Base-by-base conservation (phyloP, 1,140 invertebrate species). In the Drosophila elegans region DNA sequence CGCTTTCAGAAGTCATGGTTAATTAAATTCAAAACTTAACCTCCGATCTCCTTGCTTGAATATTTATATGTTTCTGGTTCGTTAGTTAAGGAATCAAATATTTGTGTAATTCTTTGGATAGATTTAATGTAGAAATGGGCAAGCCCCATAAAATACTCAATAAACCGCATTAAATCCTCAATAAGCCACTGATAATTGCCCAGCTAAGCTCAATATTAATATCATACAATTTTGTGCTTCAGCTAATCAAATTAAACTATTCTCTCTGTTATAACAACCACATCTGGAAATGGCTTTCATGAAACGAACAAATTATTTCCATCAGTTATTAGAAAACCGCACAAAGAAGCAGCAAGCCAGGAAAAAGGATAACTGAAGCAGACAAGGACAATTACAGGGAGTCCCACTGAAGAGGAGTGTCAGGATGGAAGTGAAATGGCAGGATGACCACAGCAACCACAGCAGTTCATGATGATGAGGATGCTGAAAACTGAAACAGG, bases 391-490 rank as follows among this genome's bases (percentile, higher is more conserved):
- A 66, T 49, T 66, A 49, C 27, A 39, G 7, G 10, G 55, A 38
- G 34, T 11, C 36, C 48, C n/a, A n/a, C 27, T n/a, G 21, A 9
- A 44, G 44, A 16, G 16, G n/a, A 63, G 60, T 25, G n/a, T 36
- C 48, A 42, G 13, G 16, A 3, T 29, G n/a, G 42, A 3, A 64
- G 39, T 25, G 34, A 42, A 49, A 3, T 38, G 66, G 32, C 16
- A 60, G 44, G 6, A 29, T n/a, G 36, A 69, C 67, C 51, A 38
- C 44, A 71, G 36, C n/a, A 69, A 29, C 67, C 67, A 21, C 67
- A 71, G 44, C 38, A 25, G 41, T 25, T 69, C 36, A 56, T 67
- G 38, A 66, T 16, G 51, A 49, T 29, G 64, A 13, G 57, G 67
- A 36, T 21, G 16, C 16, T 21, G 16, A 21, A 21, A 21, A 21